Conservation (phyloP, 2,113 vertebrate genomes). For the Alectura lathami region DNA sequence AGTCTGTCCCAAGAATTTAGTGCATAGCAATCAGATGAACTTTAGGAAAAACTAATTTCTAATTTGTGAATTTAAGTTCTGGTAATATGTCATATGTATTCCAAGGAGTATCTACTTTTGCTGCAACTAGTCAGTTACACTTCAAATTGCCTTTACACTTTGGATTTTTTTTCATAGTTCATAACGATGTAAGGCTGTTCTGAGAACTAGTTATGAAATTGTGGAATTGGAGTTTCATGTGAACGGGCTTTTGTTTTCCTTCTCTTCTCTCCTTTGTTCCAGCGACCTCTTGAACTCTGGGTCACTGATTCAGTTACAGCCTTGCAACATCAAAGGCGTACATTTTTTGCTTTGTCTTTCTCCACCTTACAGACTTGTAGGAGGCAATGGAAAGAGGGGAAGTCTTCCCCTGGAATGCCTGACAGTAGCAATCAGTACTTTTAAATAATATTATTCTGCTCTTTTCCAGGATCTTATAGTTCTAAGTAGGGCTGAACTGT, state of each 20-base stretch:
- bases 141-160: slow-evolving; percentile 17
- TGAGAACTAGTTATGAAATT: slow-evolving; percentile 61
- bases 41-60: not conserved
- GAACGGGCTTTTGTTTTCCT: slow-evolving; percentile 58
- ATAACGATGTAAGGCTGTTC: slow-evolving; percentile 44
- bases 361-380: not conserved
- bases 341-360: slow-evolving; percentile 19
- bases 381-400: not conserved
- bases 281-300: slow-evolving; percentile 60
- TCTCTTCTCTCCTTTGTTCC: slow-evolving; percentile 42
- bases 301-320: slow-evolving; percentile 59
- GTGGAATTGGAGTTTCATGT: slow-evolving; percentile 44
- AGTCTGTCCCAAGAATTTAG: not conserved
- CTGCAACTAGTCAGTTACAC: not conserved
- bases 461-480: not conserved
- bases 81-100: not conserved
- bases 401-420: not conserved
- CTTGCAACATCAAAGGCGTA: slow-evolving; percentile 33
- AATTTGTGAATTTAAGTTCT: not conserved
- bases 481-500: not conserved
- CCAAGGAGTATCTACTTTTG: slow-evolving; percentile 19
- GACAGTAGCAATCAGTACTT: not conserved
- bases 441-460: not conserved
- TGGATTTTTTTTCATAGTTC: not conserved
- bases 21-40: not conserved